Base-by-base conservation (phyloP, 2,888 invertebrate genomes). In the Rhogogaster chlorosoma region DNA sequence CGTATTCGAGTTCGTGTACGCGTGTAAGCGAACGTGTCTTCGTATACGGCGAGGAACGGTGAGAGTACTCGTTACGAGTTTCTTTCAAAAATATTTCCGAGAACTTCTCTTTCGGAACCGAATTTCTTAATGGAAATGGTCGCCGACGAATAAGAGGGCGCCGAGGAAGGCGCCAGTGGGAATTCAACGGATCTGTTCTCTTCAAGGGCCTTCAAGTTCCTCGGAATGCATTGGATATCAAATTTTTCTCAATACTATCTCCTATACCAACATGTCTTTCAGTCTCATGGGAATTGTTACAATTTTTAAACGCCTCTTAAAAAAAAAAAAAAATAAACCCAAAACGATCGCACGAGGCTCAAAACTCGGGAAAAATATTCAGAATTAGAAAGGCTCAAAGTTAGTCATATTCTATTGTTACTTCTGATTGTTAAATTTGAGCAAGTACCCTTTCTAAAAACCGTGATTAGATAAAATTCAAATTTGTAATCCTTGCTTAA, bases 121-220 rank as follows among this genome's bases (percentile, higher is more conserved):
- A 80, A 80, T 80, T 80, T 80, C 80, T 80, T 80, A 80, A 80
- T 80, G 80, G 80, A 80, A 80, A 80, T 61, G 38, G 36, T 61
- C 64, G 4, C 36, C 38, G 80, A 38, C 64, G 36, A 53, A 53
- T 53, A 53, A 45, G 36, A 80, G 80, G 80, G 57, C 80, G 80
- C 80, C 80, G 61, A 80, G 10, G 12, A 61, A 78, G 80, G 80
- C 80, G 80, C 80, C 80, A 80, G 57, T 80, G 57, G 64, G 77
- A 80, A 80, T 36, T 80, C 61, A 32, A 36, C 38, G 36, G 78
- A 32, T 38, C 9, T 45, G 71, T 22, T 36, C 38, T 22, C 0
- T 70, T 70, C 78, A 45, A 57, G 57, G 53, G 57, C 32, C 32
- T 9, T n/a, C n/a, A 53, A 61, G 38, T 10, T 61, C 80, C 57